Conservation (phyloP, 2,888 invertebrate genomes). For the Cepaea hortensis region DNA sequence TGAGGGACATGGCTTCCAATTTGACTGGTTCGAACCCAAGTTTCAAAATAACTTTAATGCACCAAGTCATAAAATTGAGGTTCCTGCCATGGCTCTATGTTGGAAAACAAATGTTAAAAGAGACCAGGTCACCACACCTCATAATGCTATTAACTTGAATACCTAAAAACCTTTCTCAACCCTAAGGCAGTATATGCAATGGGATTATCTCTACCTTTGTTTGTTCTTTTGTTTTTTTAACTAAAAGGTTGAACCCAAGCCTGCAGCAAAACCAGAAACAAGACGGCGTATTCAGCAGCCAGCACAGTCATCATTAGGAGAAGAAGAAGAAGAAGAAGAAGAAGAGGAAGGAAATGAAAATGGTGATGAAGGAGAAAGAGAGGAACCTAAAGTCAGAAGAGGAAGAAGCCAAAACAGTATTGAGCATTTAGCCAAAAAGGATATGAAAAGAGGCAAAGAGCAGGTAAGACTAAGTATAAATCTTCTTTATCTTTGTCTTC, state of each 20-base stretch:
- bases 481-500: not conserved
- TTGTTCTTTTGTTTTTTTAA: not conserved
- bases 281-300: constrained; percentile 36
- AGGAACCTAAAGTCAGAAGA: constrained; percentile 18
- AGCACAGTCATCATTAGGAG: constrained; percentile 44
- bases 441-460: constrained; percentile 36
- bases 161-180: too few relatives aligned
- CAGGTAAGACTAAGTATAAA: constrained; percentile 13
- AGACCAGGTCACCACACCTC: too few relatives aligned
- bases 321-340: constrained; percentile 51
- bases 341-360: constrained; percentile 51
- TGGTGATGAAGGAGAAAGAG: constrained; percentile 43
- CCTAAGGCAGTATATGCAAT: not conserved
- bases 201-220: not conserved
- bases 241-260: constrained; percentile 10
- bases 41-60: too few relatives aligned
- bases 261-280: constrained; percentile 33
- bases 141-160: too few relatives aligned
- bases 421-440: constrained; percentile 12
- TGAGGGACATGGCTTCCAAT: too few relatives aligned
- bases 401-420: constrained; percentile 31
- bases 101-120: too few relatives aligned
- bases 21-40: too few relatives aligned
- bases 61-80: too few relatives aligned
- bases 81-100: too few relatives aligned